phyloP scores from a whole-genome alignment of 2,888 invertebrate species.

The Agrochola litura region DNA sequence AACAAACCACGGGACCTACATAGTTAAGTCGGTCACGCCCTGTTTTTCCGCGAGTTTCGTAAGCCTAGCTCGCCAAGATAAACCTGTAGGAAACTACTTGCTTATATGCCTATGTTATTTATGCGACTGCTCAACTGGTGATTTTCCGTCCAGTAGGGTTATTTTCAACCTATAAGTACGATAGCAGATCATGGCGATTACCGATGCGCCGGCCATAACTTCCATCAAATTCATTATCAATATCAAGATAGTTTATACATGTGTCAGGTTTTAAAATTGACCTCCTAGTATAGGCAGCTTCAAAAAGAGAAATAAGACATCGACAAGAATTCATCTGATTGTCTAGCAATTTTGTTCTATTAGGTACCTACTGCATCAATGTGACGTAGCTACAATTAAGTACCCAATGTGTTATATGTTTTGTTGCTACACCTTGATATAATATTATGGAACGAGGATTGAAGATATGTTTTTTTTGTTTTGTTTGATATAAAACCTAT shows the following conservation, averaged over 20 bases:
- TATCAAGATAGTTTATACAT: neutral
- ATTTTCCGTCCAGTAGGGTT: constrained; percentile 1
- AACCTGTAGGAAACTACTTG: constrained; percentile 21
- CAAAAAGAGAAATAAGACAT: too few relatives aligned
- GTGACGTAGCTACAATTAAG: too few relatives aligned
- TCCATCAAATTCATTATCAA: neutral
- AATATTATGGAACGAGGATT: too few relatives aligned
- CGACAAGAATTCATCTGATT: too few relatives aligned
- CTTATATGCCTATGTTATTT: neutral
- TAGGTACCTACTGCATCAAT: too few relatives aligned
- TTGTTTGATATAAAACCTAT: too few relatives aligned
- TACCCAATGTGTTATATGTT: too few relatives aligned
- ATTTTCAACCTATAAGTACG: neutral
- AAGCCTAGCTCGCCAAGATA: constrained; percentile 40
- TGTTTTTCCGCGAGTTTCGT: constrained; percentile 45
- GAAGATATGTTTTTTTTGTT: too few relatives aligned
- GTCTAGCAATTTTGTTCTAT: too few relatives aligned
- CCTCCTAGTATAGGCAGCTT: neutral
- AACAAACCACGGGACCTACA: constrained; percentile 35
- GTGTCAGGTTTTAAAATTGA: neutral
- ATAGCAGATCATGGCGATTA: neutral
- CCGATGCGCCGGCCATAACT: neutral
- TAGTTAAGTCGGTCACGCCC: constrained; percentile 48
- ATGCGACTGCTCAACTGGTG: neutral
- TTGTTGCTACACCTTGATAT: too few relatives aligned